Evolutionary conservation across 2,113 vertebrate genomes (phyloP).

Genomic region (Boulengeromyrus knoepffleri): DNA sequence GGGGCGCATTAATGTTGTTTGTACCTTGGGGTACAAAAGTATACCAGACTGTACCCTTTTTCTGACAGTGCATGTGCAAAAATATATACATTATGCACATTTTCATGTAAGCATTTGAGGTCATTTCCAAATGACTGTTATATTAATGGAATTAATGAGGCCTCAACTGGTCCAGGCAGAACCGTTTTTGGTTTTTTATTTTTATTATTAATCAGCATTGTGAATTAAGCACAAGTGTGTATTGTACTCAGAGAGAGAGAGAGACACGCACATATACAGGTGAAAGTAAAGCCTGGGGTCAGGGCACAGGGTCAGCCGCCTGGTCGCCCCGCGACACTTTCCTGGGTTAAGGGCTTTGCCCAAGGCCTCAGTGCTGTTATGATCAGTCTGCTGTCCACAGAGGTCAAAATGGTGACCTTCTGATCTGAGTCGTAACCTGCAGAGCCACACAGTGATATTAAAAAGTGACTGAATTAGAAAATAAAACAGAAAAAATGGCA

Average conservation of each 20-base stretch:
- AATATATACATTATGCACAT: not conserved
- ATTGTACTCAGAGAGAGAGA: not conserved
- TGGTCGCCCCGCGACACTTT: not conserved
- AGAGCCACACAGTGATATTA: not conserved
- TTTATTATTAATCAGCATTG: not conserved
- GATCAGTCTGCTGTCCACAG: not conserved
- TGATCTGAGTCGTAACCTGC: not conserved
- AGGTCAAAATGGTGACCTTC: not conserved
- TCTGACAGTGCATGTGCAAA: not conserved
- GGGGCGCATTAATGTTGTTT: not conserved
- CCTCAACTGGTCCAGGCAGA: not conserved
- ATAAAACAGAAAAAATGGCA: not conserved
- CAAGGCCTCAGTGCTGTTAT: not conserved
- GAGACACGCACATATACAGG: not conserved
- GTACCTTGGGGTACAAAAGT: not conserved
- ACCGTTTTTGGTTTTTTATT: not conserved
- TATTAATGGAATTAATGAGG: not conserved
- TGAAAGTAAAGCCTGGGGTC: not conserved
- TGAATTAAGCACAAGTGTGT: not conserved
- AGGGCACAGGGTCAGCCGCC: not conserved
- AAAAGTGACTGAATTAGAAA: not conserved
- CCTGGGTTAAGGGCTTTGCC: not conserved
- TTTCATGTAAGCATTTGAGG: not conserved
- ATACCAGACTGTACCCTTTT: not conserved
- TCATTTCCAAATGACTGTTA: not conserved